phyloP scores from a whole-genome alignment of 2,797 vertebrate species.

The Sarcoramphus papa region DNA sequence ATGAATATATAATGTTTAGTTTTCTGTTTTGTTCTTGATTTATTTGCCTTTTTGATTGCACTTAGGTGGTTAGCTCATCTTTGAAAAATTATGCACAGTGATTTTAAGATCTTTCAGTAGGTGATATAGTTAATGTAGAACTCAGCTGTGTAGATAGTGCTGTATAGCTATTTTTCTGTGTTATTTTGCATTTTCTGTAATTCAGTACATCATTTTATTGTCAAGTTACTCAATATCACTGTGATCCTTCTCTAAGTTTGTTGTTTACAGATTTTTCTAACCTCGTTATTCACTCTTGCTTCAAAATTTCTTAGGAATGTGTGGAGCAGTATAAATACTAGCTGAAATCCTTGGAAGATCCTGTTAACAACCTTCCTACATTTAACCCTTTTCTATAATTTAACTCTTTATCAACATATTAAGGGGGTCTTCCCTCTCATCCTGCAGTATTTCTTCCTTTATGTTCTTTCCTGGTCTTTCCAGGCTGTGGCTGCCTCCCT shows the following conservation, averaged over 20 bases:
- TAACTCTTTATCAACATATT: not conserved
- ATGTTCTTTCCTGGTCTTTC: not conserved
- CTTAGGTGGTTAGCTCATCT: not conserved
- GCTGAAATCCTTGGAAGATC: not conserved
- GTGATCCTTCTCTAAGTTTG: not conserved
- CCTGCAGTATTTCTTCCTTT: not conserved
- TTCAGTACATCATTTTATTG: not conserved
- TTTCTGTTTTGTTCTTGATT: not conserved
- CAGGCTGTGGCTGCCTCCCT: not conserved
- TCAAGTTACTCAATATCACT: not conserved
- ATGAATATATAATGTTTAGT: not conserved
- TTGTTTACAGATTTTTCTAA: not conserved
- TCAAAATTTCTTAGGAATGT: not conserved
- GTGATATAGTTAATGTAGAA: not conserved
- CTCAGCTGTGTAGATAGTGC: not conserved
- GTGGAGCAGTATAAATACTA: not conserved
- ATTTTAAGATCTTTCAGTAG: not conserved
- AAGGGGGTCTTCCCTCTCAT: not conserved
- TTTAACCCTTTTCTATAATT: not conserved
- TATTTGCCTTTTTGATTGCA: not conserved
- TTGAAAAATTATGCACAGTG: not conserved
- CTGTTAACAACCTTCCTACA: not conserved
- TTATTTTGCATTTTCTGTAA: not conserved
- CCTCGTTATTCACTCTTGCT: not conserved
- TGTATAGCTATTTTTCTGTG: not conserved